A percentile compares a stretch with the other conserved stretches of the same genome.
These are phyloP conservation scores for Euzetes globulus DNA, from an alignment of 2,888 invertebrate species.

Conservation along the genomic window DNA sequence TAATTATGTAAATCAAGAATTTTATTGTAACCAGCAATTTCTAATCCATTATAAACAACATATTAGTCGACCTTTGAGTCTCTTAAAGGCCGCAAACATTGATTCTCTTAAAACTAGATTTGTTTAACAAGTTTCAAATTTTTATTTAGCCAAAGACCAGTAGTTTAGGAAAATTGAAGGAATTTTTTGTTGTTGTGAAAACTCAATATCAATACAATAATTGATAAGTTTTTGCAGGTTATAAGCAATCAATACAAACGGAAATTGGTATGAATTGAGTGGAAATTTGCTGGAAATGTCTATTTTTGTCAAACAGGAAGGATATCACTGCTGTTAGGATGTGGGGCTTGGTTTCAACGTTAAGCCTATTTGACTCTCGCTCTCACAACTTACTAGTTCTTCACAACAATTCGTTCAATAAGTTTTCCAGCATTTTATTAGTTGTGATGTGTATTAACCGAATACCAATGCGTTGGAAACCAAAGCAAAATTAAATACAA, in stretches of 20 bases:
- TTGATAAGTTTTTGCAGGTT: slow-evolving; percentile 11
- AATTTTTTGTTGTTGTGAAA: background rate
- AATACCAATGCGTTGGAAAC: no score
- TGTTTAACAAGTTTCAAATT: no score
- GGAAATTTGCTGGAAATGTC: background rate
- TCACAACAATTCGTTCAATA: no score
- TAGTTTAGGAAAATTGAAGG: background rate
- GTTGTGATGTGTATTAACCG: no score
- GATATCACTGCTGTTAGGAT: slow-evolving; percentile 14
- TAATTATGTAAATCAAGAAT: background rate
- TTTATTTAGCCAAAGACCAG: background rate
- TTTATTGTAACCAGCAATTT: no score
- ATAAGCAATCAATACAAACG: slow-evolving; percentile 19
- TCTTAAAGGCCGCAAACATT: no score
- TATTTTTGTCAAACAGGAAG: slow-evolving; percentile 12
- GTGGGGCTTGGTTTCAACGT: background rate
- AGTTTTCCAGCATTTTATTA: no score
- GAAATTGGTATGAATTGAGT: slow-evolving; percentile 7
- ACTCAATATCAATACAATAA: background rate
- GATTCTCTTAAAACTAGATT: no score
- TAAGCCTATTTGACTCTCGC: background rate
- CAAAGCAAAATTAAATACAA: no score
- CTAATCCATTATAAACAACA: no score
- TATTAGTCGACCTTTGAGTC: no score
- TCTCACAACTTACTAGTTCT: background rate